Base-by-base conservation (phyloP, 2,888 invertebrate species). In the Odiellus spinosus region DNA sequence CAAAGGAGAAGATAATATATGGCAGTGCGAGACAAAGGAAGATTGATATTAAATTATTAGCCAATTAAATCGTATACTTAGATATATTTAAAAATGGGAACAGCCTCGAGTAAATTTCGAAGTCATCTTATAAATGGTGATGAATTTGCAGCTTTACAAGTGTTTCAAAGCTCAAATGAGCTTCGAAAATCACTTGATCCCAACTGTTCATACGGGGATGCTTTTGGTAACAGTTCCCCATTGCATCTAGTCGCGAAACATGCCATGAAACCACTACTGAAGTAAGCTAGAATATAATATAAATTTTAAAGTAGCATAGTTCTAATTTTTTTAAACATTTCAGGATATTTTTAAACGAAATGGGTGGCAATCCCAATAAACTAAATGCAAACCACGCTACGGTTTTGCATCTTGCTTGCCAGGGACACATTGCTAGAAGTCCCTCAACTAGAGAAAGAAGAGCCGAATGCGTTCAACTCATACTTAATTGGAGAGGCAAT, bases 101-200 rank as follows among this genome's bases (percentile, higher is more conserved):
- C 75, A 62, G 70, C 76, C 40, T 76, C 76, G 34, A 76, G 76
- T 32, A 78, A 78, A 63, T 77, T 78, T 61, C 75, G 76, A 56
- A 77, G 77, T 59, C 75, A 77, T 62, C 68, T 78, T 44, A 75
- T 76, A 61, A 73, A 76, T 67, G 78, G 78, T 26, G 78, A 78
- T 62, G 78, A 78, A 62, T 76, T 75, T 60, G 76, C 77, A 44
- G 77, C 77, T 15, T 72, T 78, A 69, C 75, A 77, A 60, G 66
- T 73, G 54, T 77, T 75, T 60, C 74, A 76, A 60, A 73, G 72
- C 61, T 72, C 72, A 42, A 71, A 74, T 20, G 77, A 78, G 58
- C 64, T 78, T 52, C 68, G 75, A 51, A 75, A 74, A 59, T 75
- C 70, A 53, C 67, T 78, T 39, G 76, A 78, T 61, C 77, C 78